Base-by-base conservation (phyloP, 2,113 vertebrate species). In the Clarias gariepinus region DNA sequence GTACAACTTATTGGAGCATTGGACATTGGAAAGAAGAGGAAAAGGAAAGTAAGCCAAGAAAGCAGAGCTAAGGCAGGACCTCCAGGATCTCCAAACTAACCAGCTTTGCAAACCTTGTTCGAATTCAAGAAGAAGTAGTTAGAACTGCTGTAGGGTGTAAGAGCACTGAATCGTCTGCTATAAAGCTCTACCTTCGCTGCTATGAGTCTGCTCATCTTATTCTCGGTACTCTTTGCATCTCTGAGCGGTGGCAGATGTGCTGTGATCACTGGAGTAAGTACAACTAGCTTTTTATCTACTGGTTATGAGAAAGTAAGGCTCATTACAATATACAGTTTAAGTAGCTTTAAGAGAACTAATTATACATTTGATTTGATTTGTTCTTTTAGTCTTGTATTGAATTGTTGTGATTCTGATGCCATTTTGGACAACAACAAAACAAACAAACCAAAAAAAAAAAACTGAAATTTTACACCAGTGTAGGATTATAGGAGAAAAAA, bases 181-280 rank as follows among this genome's bases (percentile, higher is more conserved):
- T 61, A 64, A 73, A 53, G 30, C n/a, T 86, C 61, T 92, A 79
- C 88, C 90, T 84, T 89, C 92, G 88, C 90, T 91, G 92, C 90
- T 91, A 95, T 94, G 93, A 94, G 91, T 88, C 92, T 91, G 71
- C 88, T 89, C 55, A 84, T 94, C 89, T 90, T 94, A 73, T 91
- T 95, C 83, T 93, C 92, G 83, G 88, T 95, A 76, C 91, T 96
- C 41, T 89, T 96, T 89, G 77, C 92, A 81, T 93, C 94, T 68
- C 88, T 95, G 64, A 93, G 90, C 90, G 91, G 91, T 81, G 91
- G 93, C 90, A 93, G 91, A 91, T 94, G 92, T 90, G 94, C 95
- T 0, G 92, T 96, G 81, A 96, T 96, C 90, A 96, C 96, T 21
- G 95, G 95, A 94, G 96, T 96, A 92, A 95, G 96, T 55, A 3